Base-by-base conservation (phyloP, 1,140 invertebrate genomes). In the Bombus polaris region DNA sequence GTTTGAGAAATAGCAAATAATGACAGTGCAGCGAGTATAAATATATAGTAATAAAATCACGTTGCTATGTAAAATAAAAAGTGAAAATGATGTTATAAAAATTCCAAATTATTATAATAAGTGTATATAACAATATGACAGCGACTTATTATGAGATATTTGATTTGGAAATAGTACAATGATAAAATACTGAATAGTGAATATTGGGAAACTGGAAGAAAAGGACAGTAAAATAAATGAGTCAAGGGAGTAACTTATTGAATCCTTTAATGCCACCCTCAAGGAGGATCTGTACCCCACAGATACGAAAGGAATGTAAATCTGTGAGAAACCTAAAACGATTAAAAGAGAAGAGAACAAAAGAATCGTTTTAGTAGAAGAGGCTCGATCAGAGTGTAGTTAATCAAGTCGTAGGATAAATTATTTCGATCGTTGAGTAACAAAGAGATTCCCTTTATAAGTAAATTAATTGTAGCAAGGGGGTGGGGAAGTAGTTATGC, bases 311-410 rank as follows among this genome's bases (percentile, higher is more conserved):
- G 75, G 39, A n/a, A 77, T 77, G 75, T n/a, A 77, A 77, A 77
- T 77, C 35, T 39, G 39, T 18, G 75, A 35, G 37, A 25, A 37
- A 39, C 25, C 53, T 77, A 9, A 39, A 77, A 77, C 53, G 74
- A 76, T 77, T 77, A 77, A 77, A 77, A n/a, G 32, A 28, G 73
- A 53, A 10, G 42, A n/a, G 35, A n/a, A 77, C 35, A 77, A 59
- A 59, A 28, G 75, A 13, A 59, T 62, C 53, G 53, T n/a, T 77
- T 77, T 39, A 39, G 35, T 28, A 35, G 35, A 22, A 77, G 75
- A n/a, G 28, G 37, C 25, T n/a, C 15, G 53, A 77, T 77, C 73
- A 32, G n/a, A 32, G n/a, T 35, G 53, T 57, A 62, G 53, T 77
- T 77, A 77, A 77, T 77, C 53, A 59, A 77, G 39, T 39, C 53